Percentiles rank a stretch among this genome's conserved stretches.
Conservation (phyloP, 2,113 vertebrate species). For the Petroica traversi region DNA sequence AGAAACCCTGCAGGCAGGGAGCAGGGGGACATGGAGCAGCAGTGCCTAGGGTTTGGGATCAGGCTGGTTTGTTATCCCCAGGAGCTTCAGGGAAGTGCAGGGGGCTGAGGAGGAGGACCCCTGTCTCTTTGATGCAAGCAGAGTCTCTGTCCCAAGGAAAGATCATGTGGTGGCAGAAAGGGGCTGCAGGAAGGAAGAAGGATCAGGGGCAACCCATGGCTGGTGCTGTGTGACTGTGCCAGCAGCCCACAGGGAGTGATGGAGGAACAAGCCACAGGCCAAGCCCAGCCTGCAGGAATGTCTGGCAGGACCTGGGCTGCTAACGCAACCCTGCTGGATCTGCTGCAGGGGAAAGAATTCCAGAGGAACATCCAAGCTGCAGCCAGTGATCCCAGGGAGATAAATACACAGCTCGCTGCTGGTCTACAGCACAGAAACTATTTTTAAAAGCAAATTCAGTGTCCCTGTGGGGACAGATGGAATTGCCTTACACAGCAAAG, state of each 20-base stretch:
- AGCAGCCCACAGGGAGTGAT: background rate
- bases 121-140: background rate
- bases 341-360: background rate
- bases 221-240: background rate
- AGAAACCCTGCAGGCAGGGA: constrained; percentile 85
- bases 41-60: background rate
- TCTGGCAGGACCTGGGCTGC: background rate
- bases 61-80: background rate
- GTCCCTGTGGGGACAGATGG: background rate
- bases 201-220: fast-evolving
- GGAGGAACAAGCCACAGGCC: background rate
- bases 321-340: background rate
- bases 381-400: background rate
- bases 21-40: background rate
- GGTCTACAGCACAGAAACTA: background rate
- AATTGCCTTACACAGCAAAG: background rate
- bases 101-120: background rate
- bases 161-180: background rate
- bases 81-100: background rate
- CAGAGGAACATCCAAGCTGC: background rate
- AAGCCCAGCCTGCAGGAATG: background rate
- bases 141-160: background rate
- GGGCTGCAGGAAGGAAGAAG: background rate
- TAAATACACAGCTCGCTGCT: background rate
- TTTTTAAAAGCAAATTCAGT: background rate